Percentiles rank a stretch among this genome's conserved stretches.
These are phyloP conservation scores for Hexactinellida sp. DNA, from an alignment of 37 sponge, comb jelly and placozoan species.

Conservation along the genomic window DNA sequence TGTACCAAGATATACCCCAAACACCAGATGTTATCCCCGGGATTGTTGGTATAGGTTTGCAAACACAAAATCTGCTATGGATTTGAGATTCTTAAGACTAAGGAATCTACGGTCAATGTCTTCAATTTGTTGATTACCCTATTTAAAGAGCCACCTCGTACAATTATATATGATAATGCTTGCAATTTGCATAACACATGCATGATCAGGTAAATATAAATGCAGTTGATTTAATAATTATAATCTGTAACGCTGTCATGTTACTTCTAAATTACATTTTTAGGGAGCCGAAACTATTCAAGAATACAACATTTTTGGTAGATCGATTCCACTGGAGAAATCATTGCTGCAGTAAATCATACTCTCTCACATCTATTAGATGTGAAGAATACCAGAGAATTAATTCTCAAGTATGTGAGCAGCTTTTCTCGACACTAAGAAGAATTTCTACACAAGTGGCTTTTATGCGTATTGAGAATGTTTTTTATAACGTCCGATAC, in stretches of 20 bases:
- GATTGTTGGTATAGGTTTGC: neutral
- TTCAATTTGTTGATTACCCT: too few relatives aligned
- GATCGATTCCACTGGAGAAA: too few relatives aligned
- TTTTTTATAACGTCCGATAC: too few relatives aligned
- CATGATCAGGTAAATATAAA: neutral
- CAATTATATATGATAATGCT: neutral
- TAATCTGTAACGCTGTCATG: neutral
- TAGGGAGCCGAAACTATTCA: neutral
- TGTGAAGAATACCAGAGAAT: neutral
- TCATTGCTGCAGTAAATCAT: neutral
- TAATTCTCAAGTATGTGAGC: neutral
- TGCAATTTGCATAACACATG: neutral
- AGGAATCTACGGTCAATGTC: too few relatives aligned
- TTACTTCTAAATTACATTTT: neutral
- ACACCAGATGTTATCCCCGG: neutral
- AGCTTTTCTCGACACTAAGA: neutral
- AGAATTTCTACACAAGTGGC: too few relatives aligned
- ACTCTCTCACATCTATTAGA: neutral
- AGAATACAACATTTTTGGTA: too few relatives aligned
- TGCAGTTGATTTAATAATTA: neutral
- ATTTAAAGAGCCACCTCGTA: too few relatives aligned
- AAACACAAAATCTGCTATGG: too few relatives aligned
- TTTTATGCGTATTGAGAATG: too few relatives aligned
- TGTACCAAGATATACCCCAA: neutral
- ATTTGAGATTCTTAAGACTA: too few relatives aligned